These are phyloP conservation scores for Campylomormyrus tamandua DNA, from an alignment of 2,113 vertebrate genomes.

Conservation along the genomic window DNA sequence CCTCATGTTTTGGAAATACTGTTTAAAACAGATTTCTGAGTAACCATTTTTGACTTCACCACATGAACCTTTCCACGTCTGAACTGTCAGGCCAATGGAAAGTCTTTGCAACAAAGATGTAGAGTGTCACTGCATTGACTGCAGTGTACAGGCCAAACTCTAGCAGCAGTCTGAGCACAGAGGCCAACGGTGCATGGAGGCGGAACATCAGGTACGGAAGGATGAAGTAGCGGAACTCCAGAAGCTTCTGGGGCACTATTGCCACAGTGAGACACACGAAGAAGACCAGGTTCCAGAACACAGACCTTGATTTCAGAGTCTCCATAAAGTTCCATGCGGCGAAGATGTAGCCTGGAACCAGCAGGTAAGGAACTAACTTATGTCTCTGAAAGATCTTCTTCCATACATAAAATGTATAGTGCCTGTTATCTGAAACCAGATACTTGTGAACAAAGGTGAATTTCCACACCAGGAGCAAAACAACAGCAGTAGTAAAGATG, in stretches of 20 bases:
- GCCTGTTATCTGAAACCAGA: constrained; percentile 90
- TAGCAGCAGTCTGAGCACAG: constrained; percentile 64
- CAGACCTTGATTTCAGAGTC: constrained; percentile 71
- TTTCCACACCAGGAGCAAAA: constrained; percentile 77
- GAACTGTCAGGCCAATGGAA: constrained; percentile 80
- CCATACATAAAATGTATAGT: constrained; percentile 93
- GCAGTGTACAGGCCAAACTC: constrained; percentile 72
- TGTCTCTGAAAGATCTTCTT: constrained; percentile 79
- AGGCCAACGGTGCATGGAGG: constrained; percentile 75
- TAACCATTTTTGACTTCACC: constrained; percentile 54
- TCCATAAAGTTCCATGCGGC: constrained; percentile 83
- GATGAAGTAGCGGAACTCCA: constrained; percentile 96
- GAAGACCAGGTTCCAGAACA: constrained; percentile 83
- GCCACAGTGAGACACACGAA: constrained; percentile 65
- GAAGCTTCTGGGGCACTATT: constrained; percentile 83
- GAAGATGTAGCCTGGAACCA: constrained; percentile 80
- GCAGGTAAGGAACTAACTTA: constrained; percentile 67
- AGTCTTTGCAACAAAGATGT: constrained; percentile 78
- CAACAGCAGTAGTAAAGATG: constrained; percentile 44
- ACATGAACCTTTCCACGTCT: constrained; percentile 90
- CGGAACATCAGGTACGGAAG: constrained; percentile 88
- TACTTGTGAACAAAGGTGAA: constrained; percentile 88
- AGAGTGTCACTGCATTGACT: constrained; percentile 75
- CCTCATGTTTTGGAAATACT: constrained; percentile 17
- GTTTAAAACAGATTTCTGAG: background rate